Percentiles rank a stretch among this genome's conserved stretches.
These are phyloP conservation scores for Xestia sexstrigata DNA, from an alignment of 2,888 invertebrate species.

Conservation along the genomic window DNA sequence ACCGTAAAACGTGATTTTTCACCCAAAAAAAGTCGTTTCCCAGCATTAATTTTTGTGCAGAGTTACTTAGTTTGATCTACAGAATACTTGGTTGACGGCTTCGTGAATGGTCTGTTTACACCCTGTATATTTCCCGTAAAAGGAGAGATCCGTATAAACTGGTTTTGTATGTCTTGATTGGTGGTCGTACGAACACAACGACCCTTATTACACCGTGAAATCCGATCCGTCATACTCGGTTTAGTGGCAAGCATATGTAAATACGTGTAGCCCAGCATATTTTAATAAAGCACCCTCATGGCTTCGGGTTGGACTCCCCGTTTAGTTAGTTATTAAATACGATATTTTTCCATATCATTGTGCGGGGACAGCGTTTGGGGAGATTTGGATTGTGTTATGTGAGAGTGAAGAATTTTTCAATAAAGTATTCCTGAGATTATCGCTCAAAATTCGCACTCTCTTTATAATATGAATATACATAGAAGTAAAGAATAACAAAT, in stretches of 20 bases:
- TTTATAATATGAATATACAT: too few relatives aligned
- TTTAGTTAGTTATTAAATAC: conserved; percentile 86
- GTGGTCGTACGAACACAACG: background rate
- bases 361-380: conserved; percentile 76
- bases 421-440: too few relatives aligned
- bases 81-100: too few relatives aligned
- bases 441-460: too few relatives aligned
- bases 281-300: conserved; percentile 80
- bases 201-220: conserved; percentile 59
- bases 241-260: conserved; percentile 79
- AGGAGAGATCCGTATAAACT: background rate
- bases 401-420: conserved; percentile 38
- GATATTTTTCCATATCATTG: conserved; percentile 89
- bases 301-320: conserved; percentile 74
- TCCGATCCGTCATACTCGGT: conserved; percentile 65
- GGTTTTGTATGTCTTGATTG: background rate
- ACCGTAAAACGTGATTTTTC: too few relatives aligned
- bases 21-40: too few relatives aligned
- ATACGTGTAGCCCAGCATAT: conserved; percentile 81
- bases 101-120: too few relatives aligned
- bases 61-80: too few relatives aligned
- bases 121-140: background rate
- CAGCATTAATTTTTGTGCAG: too few relatives aligned
- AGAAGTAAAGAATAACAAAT: too few relatives aligned
- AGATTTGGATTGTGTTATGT: conserved; percentile 75